Percentiles rank a stretch among this genome's conserved stretches.
phyloP scores from a whole-genome alignment of 1,140 invertebrate species.

The Thaumetopoea pityocampa region DNA sequence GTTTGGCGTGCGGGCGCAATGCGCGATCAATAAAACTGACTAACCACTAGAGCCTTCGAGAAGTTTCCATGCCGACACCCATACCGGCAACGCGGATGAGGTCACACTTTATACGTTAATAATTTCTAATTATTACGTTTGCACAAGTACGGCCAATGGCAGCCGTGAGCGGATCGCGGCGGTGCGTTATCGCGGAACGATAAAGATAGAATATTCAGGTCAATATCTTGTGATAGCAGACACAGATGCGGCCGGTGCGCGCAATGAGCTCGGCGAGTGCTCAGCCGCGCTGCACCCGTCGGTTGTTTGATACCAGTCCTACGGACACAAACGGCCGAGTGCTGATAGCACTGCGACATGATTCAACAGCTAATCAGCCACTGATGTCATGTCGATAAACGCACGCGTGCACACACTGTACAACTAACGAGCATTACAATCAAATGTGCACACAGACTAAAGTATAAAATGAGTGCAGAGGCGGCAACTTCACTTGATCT shows the following conservation, averaged over 20 bases:
- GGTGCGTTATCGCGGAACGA: conserved; percentile 32
- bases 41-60: not conserved
- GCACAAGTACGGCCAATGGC: conserved; percentile 24
- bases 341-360: too few relatives aligned
- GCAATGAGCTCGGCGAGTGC: not conserved
- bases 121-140: conserved; percentile 24
- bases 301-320: too few relatives aligned
- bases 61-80: not conserved
- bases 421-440: too few relatives aligned
- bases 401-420: too few relatives aligned
- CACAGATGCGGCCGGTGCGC: not conserved
- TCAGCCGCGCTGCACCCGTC: not conserved
- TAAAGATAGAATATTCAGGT: conserved; percentile 59
- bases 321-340: too few relatives aligned
- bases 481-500: too few relatives aligned
- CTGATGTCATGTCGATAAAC: too few relatives aligned
- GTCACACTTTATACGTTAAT: conserved; percentile 17
- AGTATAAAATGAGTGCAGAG: too few relatives aligned
- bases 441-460: too few relatives aligned
- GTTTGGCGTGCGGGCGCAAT: too few relatives aligned
- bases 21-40: not conserved
- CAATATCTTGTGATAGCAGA: conserved; percentile 57
- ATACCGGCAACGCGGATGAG: not conserved
- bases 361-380: too few relatives aligned
- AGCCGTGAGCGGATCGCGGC: conserved; percentile 23